These are phyloP conservation scores for Tragelaphus strepsiceros DNA, from an alignment of 2,113 vertebrate genomes.

Conservation along the genomic window DNA sequence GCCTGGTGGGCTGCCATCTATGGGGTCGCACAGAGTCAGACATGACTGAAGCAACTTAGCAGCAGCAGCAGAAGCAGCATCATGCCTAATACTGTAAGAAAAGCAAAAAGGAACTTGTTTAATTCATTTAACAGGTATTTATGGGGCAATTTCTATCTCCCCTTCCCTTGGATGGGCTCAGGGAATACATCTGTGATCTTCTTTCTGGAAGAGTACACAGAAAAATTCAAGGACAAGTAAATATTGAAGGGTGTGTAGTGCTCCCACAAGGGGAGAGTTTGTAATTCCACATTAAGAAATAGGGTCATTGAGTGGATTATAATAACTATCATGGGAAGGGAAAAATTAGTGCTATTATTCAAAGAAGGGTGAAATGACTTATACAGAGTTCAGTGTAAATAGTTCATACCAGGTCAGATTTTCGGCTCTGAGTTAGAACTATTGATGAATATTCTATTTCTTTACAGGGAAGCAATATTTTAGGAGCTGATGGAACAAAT, in stretches of 20 bases:
- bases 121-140: neutral
- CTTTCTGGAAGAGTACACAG: neutral
- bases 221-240: constrained; percentile 15
- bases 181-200: neutral
- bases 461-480: neutral
- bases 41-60: fast-evolving
- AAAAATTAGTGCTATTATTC: neutral
- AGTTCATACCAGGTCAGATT: neutral
- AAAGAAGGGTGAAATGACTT: neutral
- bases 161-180: neutral
- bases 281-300: neutral
- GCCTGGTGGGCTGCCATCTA: fast-evolving
- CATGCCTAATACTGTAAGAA: neutral
- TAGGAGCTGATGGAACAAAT: neutral
- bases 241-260: neutral
- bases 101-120: neutral
- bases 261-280: neutral
- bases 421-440: neutral
- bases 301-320: neutral
- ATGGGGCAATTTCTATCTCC: neutral
- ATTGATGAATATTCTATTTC: neutral
- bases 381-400: neutral
- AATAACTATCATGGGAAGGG: neutral
- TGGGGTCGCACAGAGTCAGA: fast-evolving
- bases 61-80: neutral